Conservation (phyloP, 2,797 vertebrate species). For the Acipenser oxyrinchus region DNA sequence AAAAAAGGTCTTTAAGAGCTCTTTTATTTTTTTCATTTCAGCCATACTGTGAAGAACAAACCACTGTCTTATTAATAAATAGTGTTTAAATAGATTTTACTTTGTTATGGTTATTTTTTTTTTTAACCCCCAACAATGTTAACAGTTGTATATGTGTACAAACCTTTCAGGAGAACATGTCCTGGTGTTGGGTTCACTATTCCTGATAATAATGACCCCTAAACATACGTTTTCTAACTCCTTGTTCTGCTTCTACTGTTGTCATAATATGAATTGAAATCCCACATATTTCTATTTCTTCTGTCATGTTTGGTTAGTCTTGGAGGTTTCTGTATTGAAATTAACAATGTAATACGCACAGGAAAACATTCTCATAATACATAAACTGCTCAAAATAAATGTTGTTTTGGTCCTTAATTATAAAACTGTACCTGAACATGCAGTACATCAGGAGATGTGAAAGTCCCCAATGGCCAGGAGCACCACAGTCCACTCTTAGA, state of each 20-base stretch:
- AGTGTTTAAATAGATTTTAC: not conserved
- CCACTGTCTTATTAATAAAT: not conserved
- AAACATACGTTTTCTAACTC: not conserved
- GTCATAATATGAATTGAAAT: no score
- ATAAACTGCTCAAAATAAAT: slow-evolving; percentile 57
- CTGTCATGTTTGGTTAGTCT: slow-evolving; percentile 63
- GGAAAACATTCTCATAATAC: slow-evolving; percentile 57
- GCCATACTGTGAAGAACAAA: not conserved
- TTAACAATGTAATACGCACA: slow-evolving; percentile 59
- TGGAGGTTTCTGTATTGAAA: slow-evolving; percentile 50
- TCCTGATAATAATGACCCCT: not conserved
- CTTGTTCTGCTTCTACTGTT: not conserved
- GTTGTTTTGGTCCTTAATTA: slow-evolving; percentile 30
- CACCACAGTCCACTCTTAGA: slow-evolving; percentile 57
- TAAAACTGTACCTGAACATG: slow-evolving; percentile 43
- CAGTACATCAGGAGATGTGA: slow-evolving; percentile 37
- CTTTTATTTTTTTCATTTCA: no score
- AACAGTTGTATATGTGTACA: not conserved
- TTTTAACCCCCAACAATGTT: not conserved
- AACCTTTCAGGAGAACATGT: not conserved
- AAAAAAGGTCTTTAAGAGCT: no score
- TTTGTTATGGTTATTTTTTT: not conserved
- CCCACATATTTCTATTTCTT: slow-evolving; percentile 40
- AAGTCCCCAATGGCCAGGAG: slow-evolving; percentile 52
- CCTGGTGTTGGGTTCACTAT: not conserved